A percentile compares a stretch with the other conserved stretches of the same genome.
These are phyloP conservation scores for Parascotia fuliginaria DNA, from an alignment of 2,888 invertebrate genomes.

Conservation along the genomic window DNA sequence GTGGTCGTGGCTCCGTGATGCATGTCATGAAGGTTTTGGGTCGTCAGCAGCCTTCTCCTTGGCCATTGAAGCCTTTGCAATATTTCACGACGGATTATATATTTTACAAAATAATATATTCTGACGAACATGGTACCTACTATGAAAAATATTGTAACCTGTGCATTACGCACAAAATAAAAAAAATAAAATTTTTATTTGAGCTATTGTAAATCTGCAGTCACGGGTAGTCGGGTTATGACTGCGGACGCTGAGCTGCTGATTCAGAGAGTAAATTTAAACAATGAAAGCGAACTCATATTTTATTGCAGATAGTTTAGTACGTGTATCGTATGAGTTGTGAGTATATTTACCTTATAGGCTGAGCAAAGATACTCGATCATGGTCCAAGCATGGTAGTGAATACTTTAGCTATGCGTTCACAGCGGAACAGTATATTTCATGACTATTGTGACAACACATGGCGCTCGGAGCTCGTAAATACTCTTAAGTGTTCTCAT, in stretches of 20 bases:
- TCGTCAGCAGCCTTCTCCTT: too few relatives aligned
- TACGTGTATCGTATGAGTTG: neutral
- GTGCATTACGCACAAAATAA: too few relatives aligned
- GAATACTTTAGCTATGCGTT: conserved; percentile 7
- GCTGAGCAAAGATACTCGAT: conserved; percentile 1
- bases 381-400: neutral
- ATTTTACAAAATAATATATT: too few relatives aligned
- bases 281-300: conserved; percentile 22
- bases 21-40: too few relatives aligned
- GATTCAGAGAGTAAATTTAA: conserved; percentile 21
- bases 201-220: conserved; percentile 11
- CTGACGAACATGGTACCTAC: too few relatives aligned
- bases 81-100: too few relatives aligned
- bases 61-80: too few relatives aligned
- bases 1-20: too few relatives aligned
- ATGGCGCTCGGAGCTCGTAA: conserved; percentile 26
- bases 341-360: neutral
- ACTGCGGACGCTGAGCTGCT: conserved; percentile 24
- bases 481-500: conserved; percentile 40
- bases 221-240: conserved; percentile 18
- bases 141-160: too few relatives aligned
- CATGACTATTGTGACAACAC: conserved; percentile 8
- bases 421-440: neutral
- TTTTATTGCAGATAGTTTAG: conserved; percentile 18
- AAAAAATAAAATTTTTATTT: neutral